Base-by-base conservation (phyloP, 2,888 invertebrate species). In the Eupithecia tripunctaria region DNA sequence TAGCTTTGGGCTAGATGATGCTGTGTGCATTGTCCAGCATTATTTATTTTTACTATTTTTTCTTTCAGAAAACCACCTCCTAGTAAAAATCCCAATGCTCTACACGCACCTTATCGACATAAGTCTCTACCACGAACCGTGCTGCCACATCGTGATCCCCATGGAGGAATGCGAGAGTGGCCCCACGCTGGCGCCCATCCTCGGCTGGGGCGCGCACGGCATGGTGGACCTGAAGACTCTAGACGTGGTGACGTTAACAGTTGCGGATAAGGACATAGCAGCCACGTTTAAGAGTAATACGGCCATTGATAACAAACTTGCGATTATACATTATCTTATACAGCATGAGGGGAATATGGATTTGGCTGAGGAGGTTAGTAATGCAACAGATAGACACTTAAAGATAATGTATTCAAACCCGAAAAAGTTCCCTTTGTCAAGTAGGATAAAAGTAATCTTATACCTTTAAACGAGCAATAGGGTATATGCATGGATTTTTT, bases 81-180 rank as follows among this genome's bases (percentile, higher is more conserved):
- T 98, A 47, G 97, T 98, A 1, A 96, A 97, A 83, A 96, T 97
- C 32, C 97, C 98, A 18, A 97, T 97, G 84, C 94, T 97, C 41
- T 98, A 98, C 91, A 96, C 97, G 0, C 98, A 98, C 85, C 91
- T 98, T 36, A 92, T 98, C 70, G 98, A 98, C 91, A 96, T 98
- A 66, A 97, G 98, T 5, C 92, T 97, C 14, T 95, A 96, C 82
- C 98, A 98, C 88, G 98, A 98, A 86, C 98, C 98, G 0, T 97
- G 96, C 81, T 97, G 97, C 81, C 97, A 97, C 84, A 96, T 97
- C 69, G 95, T 97, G 0, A 95, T 97, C 25, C 96, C 97, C 0
- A 92, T 96, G 74, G 95, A 95, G 59, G 90, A 94, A 59, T 90
- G 92, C n/a, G 90, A 94, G 1, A 91, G 94, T 25, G 94, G 96